Conservation (phyloP, 2,888 invertebrate species). For the Myathropa florea region DNA sequence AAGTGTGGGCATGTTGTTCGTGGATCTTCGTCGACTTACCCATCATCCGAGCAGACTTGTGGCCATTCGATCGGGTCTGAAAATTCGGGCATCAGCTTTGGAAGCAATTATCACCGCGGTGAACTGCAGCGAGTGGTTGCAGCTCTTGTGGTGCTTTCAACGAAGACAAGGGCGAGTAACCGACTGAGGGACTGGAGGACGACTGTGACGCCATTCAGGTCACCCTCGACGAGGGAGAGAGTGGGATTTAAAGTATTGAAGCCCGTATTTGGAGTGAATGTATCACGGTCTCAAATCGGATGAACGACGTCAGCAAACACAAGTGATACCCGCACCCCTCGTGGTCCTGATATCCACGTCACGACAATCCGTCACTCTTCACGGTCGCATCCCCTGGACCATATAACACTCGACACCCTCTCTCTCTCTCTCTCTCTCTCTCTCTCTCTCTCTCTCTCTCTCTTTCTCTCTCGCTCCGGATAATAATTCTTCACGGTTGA, state of each 20-base stretch:
- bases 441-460: neutral
- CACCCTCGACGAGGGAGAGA: no score
- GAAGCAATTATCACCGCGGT: neutral
- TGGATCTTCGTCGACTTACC: neutral
- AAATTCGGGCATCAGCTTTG: neutral
- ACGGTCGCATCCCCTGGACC: neutral
- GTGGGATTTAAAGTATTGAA: no score
- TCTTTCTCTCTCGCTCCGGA: neutral
- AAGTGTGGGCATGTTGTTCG: neutral
- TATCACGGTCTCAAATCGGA: neutral
- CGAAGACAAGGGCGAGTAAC: no score
- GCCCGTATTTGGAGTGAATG: neutral
- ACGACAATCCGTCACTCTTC: neutral
- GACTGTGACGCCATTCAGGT: neutral
- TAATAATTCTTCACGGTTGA: slow-evolving; percentile 9
- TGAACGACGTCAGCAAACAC: neutral
- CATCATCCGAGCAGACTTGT: no score
- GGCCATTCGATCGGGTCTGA: neutral
- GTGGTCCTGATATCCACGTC: neutral
- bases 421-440: neutral
- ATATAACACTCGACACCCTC: neutral
- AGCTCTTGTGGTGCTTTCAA: no score
- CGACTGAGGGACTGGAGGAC: no score
- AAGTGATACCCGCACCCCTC: no score
- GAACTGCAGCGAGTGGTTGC: no score